Base-by-base conservation (phyloP, 1,140 invertebrate genomes). In the Drosophila pallidifrons region DNA sequence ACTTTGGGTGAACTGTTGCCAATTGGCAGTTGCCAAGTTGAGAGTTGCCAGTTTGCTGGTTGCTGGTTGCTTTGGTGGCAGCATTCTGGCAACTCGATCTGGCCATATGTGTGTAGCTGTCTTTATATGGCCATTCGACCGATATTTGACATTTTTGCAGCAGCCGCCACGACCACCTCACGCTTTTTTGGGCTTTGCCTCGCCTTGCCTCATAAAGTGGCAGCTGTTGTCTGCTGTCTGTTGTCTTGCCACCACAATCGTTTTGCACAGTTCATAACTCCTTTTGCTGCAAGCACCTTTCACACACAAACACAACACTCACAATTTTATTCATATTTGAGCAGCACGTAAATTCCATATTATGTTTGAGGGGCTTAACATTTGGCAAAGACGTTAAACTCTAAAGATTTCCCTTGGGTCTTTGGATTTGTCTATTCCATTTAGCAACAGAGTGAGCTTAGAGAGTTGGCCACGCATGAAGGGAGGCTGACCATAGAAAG, bases 71-170 rank as follows among this genome's bases (percentile, higher is more conserved):
- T 52, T 49, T 52, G 47, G 15, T 54, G 25, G 47, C 25, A 16
- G 58, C 71, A 69, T 77, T 71, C 60, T 65, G 49, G 60, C 63
- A 66, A 66, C 52, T 65, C 66, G 65, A 66, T 73, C 67, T 75
- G 63, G 51, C 83, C 83, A 88, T 88, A 88, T 89, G 59, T 61
- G 80, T 46, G 52, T 25, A 25, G 70, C 66, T 69, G 67, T 67
- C 76, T 77, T 72, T 65, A 83, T 75, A 88, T 63, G 83, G 83
- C 67, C 74, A 89, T 71, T 57, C 85, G 83, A 89, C 83, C 83
- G 83, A 88, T 89, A 88, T 88, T 88, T 89, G 69, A 75, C 82
- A 88, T 80, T 72, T 83, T 77, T 82, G 20, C 20, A 25, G 20
- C 66, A 47, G 32, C 43, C 41, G 47, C 30, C 59, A 65, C 43